These are phyloP conservation scores for Druon quercuslanigerum DNA, from an alignment of 1,140 invertebrate species.

Conservation along the genomic window DNA sequence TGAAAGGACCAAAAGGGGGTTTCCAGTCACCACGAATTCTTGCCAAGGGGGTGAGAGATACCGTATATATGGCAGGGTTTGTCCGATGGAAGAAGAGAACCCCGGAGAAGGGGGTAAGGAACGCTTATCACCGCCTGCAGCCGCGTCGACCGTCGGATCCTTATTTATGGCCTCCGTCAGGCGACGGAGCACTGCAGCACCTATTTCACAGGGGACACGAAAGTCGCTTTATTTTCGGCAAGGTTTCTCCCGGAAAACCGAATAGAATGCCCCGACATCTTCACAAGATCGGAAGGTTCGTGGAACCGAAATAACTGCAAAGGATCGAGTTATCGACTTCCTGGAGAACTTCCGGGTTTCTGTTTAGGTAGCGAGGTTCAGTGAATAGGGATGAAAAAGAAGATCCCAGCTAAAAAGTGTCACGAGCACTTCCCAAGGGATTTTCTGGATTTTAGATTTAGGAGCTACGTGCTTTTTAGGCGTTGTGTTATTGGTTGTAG, in stretches of 20 bases:
- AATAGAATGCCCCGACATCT: conserved; percentile 36
- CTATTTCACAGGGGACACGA: conserved; percentile 62
- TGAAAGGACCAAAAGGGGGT: conserved; percentile 49
- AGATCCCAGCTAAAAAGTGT: neutral
- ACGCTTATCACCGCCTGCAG: conserved; percentile 72
- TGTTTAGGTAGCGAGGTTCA: neutral
- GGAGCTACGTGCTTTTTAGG: neutral
- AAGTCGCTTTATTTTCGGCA: conserved; percentile 63
- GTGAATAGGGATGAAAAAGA: conserved; percentile 1
- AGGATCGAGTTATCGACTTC: neutral
- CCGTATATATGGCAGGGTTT: neutral
- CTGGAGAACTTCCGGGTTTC: conserved; percentile 36
- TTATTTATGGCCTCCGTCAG: conserved; percentile 73
- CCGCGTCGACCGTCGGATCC: conserved; percentile 72
- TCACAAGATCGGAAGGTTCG: neutral
- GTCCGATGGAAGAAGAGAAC: conserved; percentile 11
- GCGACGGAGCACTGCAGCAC: conserved; percentile 58
- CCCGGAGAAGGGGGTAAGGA: conserved; percentile 51
- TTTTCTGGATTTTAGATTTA: conserved; percentile 11
- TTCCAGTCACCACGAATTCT: conserved; percentile 30
- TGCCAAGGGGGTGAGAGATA: conserved; percentile 33
- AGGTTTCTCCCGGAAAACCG: conserved; percentile 47
- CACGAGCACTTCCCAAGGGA: neutral
- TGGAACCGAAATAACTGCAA: neutral
- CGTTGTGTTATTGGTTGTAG: neutral